Evolutionary conservation across 2,113 vertebrate genomes (phyloP).

Genomic region (Marmota flaviventris): DNA sequence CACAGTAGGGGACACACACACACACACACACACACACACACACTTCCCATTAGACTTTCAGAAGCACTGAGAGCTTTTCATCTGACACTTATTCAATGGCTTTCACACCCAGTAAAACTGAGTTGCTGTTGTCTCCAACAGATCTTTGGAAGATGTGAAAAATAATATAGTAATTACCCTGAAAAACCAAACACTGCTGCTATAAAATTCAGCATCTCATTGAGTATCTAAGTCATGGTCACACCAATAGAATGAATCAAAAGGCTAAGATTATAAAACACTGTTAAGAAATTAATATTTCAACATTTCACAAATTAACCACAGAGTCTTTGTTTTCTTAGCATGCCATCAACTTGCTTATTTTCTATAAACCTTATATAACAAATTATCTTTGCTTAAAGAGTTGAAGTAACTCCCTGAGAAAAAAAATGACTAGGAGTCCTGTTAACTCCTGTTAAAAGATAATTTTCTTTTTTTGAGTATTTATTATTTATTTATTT

Average conservation of each 20-base stretch:
- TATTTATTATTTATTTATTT: too few species aligned
- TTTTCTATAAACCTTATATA: slow-evolving; percentile 28
- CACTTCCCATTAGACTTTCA: background rate
- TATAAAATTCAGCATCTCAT: slow-evolving; percentile 74
- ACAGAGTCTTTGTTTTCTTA: slow-evolving; percentile 64
- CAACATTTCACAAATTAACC: slow-evolving; percentile 79
- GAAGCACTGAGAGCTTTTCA: background rate
- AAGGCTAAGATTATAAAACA: slow-evolving; percentile 76
- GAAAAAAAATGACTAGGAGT: background rate
- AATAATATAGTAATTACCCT: slow-evolving; percentile 69
- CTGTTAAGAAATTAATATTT: slow-evolving; percentile 84
- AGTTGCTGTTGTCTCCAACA: slow-evolving; percentile 63
- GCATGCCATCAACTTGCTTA: background rate
- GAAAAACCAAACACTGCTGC: slow-evolving; percentile 17
- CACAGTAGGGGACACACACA: background rate
- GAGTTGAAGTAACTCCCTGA: background rate
- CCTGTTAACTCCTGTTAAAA: background rate
- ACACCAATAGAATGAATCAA: slow-evolving; percentile 72
- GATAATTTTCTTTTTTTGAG: background rate
- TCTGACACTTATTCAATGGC: background rate
- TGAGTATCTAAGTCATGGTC: slow-evolving; percentile 77
- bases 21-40: background rate
- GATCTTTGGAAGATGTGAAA: slow-evolving; percentile 62
- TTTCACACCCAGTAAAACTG: slow-evolving; percentile 34
- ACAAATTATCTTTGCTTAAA: background rate